Conservation (phyloP, 2,797 vertebrate species). For the Vireo griseus region DNA sequence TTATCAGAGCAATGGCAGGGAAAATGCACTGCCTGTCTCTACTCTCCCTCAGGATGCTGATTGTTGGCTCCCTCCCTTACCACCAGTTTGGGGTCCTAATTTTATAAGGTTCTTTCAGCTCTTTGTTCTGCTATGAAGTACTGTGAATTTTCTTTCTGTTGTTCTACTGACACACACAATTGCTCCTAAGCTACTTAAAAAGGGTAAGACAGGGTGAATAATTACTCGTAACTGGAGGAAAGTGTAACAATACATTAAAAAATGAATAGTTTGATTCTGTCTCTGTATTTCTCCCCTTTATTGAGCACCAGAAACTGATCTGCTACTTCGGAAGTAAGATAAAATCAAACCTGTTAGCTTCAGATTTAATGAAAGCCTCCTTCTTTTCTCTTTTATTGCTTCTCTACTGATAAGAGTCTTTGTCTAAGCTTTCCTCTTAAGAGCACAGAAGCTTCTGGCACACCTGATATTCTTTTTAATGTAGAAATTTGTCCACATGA, state of each 20-base stretch:
- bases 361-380: not conserved
- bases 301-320: not conserved
- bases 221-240: not conserved
- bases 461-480: not conserved
- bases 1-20: constrained; percentile 13
- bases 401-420: not conserved
- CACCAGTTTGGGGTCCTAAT: not conserved
- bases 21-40: constrained; percentile 42
- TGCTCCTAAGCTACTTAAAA: not conserved
- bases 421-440: not conserved
- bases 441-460: not conserved
- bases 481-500: not conserved
- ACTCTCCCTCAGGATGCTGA: constrained; percentile 30
- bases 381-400: not conserved
- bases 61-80: constrained; percentile 7
- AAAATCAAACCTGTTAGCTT: constrained; percentile 1
- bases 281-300: not conserved
- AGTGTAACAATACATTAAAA: not conserved
- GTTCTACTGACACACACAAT: not conserved
- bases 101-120: constrained; percentile 10
- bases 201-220: not conserved
- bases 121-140: constrained; percentile 29
- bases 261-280: not conserved
- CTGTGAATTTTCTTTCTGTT: not conserved
- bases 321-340: not conserved